phyloP scores from a whole-genome alignment of 2,888 invertebrate genomes.

The Cephalotes varians region DNA sequence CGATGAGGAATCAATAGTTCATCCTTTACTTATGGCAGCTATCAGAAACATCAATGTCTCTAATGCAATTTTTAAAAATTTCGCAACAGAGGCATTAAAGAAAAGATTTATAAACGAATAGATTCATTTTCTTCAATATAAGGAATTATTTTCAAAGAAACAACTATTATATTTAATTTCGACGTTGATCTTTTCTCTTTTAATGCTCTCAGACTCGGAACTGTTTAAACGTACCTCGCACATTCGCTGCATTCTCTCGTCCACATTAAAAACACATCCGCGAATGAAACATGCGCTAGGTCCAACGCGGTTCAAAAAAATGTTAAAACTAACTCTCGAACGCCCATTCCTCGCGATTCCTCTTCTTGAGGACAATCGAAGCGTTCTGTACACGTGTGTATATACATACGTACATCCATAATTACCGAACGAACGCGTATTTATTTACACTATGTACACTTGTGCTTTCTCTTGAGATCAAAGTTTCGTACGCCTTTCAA shows the following conservation, averaged over 20 bases:
- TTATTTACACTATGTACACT: constrained; percentile 83
- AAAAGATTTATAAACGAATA: not conserved
- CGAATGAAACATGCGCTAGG: constrained; percentile 11
- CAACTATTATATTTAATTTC: not conserved
- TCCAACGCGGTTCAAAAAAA: constrained; percentile 33
- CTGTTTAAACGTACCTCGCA: constrained; percentile 45
- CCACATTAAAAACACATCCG: constrained; percentile 29
- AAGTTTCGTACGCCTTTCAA: constrained; percentile 56
- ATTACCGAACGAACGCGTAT: constrained; percentile 55
- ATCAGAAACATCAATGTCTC: not conserved
- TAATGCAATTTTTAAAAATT: not conserved
- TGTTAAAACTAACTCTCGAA: constrained; percentile 24
- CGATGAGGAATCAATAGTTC: not conserved
- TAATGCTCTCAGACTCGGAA: constrained; percentile 34
- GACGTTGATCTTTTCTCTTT: not conserved
- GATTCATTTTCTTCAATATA: not conserved
- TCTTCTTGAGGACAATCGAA: constrained; percentile 50
- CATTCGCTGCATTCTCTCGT: constrained; percentile 27
- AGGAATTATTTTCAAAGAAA: constrained; percentile 2
- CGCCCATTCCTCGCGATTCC: constrained; percentile 22
- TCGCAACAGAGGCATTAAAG: not conserved
- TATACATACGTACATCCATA: constrained; percentile 72
- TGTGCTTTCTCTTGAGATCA: constrained; percentile 67
- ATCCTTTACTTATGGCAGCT: not conserved
- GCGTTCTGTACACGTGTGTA: constrained; percentile 70